phyloP scores from a whole-genome alignment of 1,140 invertebrate genomes.

The Monomorium pharaonis region DNA sequence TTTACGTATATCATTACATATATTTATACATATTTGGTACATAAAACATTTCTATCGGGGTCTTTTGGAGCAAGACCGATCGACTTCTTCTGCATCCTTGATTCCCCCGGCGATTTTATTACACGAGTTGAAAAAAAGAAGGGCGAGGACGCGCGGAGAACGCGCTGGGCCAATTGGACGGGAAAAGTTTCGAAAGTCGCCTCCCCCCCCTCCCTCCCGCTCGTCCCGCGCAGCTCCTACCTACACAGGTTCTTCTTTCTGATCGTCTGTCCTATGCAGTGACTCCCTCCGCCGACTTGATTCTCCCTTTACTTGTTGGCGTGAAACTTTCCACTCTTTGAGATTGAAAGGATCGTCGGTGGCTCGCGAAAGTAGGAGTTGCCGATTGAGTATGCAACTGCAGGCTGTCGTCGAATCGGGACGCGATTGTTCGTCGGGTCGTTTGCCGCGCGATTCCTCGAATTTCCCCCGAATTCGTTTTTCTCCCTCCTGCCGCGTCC shows the following conservation, averaged over 20 bases:
- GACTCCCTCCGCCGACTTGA: conserved; percentile 14
- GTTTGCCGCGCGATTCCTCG: conserved; percentile 13
- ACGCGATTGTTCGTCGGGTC: conserved; percentile 20
- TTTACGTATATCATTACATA: too few relatives aligned
- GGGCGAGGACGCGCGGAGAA: background rate
- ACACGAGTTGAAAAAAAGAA: conserved; percentile 6
- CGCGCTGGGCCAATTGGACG: conserved; percentile 46
- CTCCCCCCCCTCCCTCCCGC: background rate
- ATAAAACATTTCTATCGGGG: too few relatives aligned
- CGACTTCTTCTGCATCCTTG: conserved; percentile 48
- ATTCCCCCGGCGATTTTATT: conserved; percentile 56
- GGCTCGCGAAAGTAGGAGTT: conserved; percentile 20
- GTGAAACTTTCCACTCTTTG: conserved; percentile 48
- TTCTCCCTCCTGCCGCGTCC: background rate
- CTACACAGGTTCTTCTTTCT: conserved; percentile 33
- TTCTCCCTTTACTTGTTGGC: conserved; percentile 44
- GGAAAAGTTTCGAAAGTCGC: conserved; percentile 54
- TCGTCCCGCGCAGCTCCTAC: background rate
- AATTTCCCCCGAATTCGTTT: background rate
- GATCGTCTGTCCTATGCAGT: background rate
- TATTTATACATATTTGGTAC: too few relatives aligned
- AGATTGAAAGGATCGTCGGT: conserved; percentile 51
- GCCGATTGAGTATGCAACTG: conserved; percentile 45
- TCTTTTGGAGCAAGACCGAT: background rate
- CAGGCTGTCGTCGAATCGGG: conserved; percentile 18